Percentiles rank a stretch among this genome's conserved stretches.
These are phyloP conservation scores for Tauraco hartlaubi DNA, from an alignment of 2,797 vertebrate species.

Conservation along the genomic window DNA sequence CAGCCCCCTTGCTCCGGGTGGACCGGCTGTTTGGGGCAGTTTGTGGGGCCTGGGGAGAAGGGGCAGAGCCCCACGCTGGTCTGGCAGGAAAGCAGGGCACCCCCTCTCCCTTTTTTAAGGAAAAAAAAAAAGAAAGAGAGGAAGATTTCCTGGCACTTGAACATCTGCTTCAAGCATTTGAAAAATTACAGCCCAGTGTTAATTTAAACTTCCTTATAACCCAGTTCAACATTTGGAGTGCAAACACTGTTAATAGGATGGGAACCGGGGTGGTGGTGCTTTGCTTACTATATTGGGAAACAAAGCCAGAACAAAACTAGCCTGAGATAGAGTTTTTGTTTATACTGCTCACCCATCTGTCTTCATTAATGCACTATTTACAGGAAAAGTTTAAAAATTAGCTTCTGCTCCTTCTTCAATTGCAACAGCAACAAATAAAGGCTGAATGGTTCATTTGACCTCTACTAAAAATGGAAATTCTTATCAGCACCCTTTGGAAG, in stretches of 20 bases:
- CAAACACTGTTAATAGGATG: constrained; percentile 75
- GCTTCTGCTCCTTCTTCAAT: constrained; percentile 58
- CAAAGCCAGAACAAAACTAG: constrained; percentile 81
- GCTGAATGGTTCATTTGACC: constrained; percentile 19
- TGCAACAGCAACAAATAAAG: constrained; percentile 34
- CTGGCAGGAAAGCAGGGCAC: neutral
- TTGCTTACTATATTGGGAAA: constrained; percentile 83
- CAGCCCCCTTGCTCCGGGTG: neutral
- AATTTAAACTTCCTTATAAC: constrained; percentile 80
- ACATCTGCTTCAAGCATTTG: constrained; percentile 79
- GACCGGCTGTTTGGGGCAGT: neutral
- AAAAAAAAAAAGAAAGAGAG: neutral
- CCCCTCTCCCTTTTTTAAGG: neutral
- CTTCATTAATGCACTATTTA: constrained; percentile 92
- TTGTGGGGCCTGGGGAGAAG: neutral
- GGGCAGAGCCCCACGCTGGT: neutral
- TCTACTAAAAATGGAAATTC: constrained; percentile 56
- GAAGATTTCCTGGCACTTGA: constrained; percentile 63
- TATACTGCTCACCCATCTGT: constrained; percentile 75
- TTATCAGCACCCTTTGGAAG: constrained; percentile 51
- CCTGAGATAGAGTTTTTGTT: constrained; percentile 76
- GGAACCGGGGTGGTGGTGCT: constrained; percentile 47
- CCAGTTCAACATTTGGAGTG: constrained; percentile 74
- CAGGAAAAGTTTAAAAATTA: constrained; percentile 60
- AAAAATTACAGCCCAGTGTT: constrained; percentile 73